A percentile compares a stretch with the other conserved stretches of the same genome.
Conservation (phyloP, 2,797 vertebrate species). For the Epinephelus awoara region DNA sequence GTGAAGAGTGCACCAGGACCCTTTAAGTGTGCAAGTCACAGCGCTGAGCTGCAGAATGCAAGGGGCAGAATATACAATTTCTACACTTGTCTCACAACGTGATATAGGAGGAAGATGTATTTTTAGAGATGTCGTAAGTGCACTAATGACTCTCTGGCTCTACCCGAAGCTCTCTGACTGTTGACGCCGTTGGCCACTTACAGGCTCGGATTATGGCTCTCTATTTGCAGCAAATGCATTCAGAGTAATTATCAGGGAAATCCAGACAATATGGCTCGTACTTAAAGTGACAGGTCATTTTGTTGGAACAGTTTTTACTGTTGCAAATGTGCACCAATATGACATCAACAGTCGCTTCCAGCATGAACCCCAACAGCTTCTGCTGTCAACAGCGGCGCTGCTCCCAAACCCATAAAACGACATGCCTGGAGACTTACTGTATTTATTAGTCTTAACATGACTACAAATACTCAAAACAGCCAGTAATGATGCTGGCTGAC, state of each 20-base stretch:
- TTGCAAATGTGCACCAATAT: conserved; percentile 23
- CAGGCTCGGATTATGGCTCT: conserved; percentile 46
- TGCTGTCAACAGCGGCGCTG: neutral
- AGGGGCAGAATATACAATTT: conserved; percentile 46
- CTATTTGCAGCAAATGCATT: conserved; percentile 48
- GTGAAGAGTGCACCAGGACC: conserved; percentile 19
- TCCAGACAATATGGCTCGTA: conserved; percentile 50
- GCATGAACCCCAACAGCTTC: conserved; percentile 20
- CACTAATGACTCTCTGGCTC: conserved; percentile 62
- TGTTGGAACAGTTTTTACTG: conserved; percentile 39
- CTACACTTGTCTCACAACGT: conserved; percentile 38
- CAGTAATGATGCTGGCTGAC: conserved; percentile 37
- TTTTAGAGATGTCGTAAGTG: conserved; percentile 62
- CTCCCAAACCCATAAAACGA: conserved; percentile 14
- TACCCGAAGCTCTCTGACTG: conserved; percentile 51
- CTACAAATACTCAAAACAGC: conserved; percentile 40
- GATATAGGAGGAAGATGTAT: conserved; percentile 47
- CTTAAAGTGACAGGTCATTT: conserved; percentile 53
- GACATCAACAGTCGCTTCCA: conserved; percentile 21
- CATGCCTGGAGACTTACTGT: neutral
- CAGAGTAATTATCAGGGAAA: conserved; percentile 60
- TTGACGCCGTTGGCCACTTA: conserved; percentile 55
- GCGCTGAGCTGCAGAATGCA: conserved; percentile 18
- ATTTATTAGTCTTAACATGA: conserved; percentile 27
- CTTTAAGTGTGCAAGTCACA: conserved; percentile 21